Percentiles rank a stretch among this genome's conserved stretches.
These are phyloP conservation scores for Indicator maculatus DNA, from an alignment of 2,113 vertebrate species.

Conservation along the genomic window DNA sequence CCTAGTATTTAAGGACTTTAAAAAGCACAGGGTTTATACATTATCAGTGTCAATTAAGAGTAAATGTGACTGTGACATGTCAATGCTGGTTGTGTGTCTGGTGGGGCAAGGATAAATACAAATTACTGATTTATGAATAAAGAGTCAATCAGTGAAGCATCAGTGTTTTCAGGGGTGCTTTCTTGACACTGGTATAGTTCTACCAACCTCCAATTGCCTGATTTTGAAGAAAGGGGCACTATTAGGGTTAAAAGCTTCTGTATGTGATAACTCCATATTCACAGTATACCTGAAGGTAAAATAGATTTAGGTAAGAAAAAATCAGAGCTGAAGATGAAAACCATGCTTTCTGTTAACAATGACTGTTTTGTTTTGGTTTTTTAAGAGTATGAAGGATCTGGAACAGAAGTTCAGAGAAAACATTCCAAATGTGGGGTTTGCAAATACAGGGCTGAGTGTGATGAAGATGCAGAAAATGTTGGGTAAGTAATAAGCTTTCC, in stretches of 20 bases:
- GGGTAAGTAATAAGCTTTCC: constrained; percentile 81
- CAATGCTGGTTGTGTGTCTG: neutral
- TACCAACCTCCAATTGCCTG: neutral
- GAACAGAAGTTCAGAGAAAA: constrained; percentile 87
- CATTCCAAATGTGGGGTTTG: constrained; percentile 93
- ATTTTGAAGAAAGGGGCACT: neutral
- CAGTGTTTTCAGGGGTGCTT: neutral
- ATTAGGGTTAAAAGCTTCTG: neutral
- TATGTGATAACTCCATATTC: neutral
- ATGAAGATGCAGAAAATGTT: constrained; percentile 94
- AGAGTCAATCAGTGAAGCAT: neutral
- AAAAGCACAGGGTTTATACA: neutral
- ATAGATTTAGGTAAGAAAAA: constrained; percentile 27
- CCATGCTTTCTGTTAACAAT: constrained; percentile 30
- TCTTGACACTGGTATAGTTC: neutral
- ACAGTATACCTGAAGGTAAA: neutral
- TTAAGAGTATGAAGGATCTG: constrained; percentile 91
- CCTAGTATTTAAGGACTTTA: constrained; percentile 10
- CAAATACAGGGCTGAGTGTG: constrained; percentile 95
- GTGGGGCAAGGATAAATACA: neutral
- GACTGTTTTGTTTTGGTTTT: constrained; percentile 56
- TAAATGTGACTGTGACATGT: neutral
- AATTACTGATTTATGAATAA: constrained; percentile 13
- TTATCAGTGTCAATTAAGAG: constrained; percentile 4
- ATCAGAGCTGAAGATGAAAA: neutral